Evolutionary conservation across 1,140 invertebrate species (phyloP), one percentile per base, ranked within the genome.

Genomic region (Bombus picipes): DNA sequence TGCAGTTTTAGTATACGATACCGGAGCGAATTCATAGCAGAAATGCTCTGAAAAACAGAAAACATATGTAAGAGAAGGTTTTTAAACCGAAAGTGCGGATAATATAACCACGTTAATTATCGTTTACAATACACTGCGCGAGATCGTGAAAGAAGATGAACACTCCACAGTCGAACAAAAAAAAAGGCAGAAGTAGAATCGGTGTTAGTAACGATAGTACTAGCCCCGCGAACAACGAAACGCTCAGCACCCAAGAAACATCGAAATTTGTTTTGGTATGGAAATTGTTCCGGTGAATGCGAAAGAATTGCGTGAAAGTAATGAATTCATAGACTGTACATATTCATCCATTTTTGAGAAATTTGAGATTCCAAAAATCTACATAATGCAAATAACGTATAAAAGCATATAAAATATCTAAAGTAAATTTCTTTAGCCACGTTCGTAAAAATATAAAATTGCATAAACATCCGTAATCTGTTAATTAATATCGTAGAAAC

Each of bases 171-270:
- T 92, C 91, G 0, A 94, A 94, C 76, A 95, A 95, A 81, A 95
- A 95, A 76, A 95, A 95, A 71, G 92, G 93, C n/a, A 86, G 94
- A 47, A 95, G 91, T 80, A 92, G 93, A 89, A 92, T 93, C 12
- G 91, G 92, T 4, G 88, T 92, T 15, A 90, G 90, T 22, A 93
- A 90, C 13, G 94, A 94, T 15, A 89, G 84, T 2, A 39, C 76
- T 1, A 92, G 77, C 15, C 70, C 90, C 22, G 87, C 83, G n/a
- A 92, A 89, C 73, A 53, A 81, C 0, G 94, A 95, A 83, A 85
- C 88, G 6, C 72, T 93, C 22, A 94, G 88, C 78, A 90, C 89
- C 0, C 94, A 94, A 37, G 94, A 95, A 83, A 88, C 86, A 86
- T 87, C 90, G 76, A 91, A 94, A 76, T 95, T 94, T 88, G 94